Percentiles rank a stretch among this genome's conserved stretches.
Conservation (phyloP, 2,888 invertebrate species). For the Ypsolopha scabrella region DNA sequence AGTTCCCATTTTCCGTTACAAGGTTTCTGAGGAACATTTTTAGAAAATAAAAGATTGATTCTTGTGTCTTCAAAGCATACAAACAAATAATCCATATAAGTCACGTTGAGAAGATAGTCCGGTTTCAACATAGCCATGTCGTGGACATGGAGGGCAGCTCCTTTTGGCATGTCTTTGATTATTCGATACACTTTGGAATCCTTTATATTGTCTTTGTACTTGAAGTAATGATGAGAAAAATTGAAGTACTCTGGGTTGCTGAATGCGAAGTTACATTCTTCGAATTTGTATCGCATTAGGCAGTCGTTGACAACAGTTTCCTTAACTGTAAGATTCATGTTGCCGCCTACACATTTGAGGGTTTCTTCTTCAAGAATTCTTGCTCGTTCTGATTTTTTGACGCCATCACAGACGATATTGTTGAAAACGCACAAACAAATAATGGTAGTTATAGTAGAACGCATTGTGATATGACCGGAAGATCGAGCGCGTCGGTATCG, state of each 20-base stretch:
- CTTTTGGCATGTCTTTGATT: slow-evolving; percentile 80
- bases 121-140: slow-evolving; percentile 73
- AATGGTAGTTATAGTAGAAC: too few species aligned
- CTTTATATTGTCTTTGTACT: slow-evolving; percentile 67
- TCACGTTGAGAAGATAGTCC: slow-evolving; percentile 73
- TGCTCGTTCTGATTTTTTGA: slow-evolving; percentile 24
- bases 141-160: slow-evolving; percentile 78
- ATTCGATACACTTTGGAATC: slow-evolving; percentile 75
- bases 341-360: slow-evolving; percentile 59
- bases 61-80: slow-evolving; percentile 41
- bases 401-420: too few species aligned
- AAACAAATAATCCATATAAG: slow-evolving; percentile 72
- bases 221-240: slow-evolving; percentile 76
- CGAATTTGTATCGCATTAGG: slow-evolving; percentile 68
- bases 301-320: slow-evolving; percentile 68
- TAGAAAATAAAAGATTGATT: slow-evolving; percentile 32
- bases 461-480: too few species aligned
- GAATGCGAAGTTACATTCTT: slow-evolving; percentile 66
- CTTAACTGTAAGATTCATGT: slow-evolving; percentile 46
- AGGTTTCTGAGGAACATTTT: slow-evolving; percentile 19
- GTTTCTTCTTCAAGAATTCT: slow-evolving; percentile 60
- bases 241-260: slow-evolving; percentile 69
- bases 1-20: slow-evolving; percentile 52
- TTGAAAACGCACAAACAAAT: too few species aligned
- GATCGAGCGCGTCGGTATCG: too few species aligned